phyloP scores from a whole-genome alignment of 2,113 vertebrate species.

The Climacteris rufus region DNA sequence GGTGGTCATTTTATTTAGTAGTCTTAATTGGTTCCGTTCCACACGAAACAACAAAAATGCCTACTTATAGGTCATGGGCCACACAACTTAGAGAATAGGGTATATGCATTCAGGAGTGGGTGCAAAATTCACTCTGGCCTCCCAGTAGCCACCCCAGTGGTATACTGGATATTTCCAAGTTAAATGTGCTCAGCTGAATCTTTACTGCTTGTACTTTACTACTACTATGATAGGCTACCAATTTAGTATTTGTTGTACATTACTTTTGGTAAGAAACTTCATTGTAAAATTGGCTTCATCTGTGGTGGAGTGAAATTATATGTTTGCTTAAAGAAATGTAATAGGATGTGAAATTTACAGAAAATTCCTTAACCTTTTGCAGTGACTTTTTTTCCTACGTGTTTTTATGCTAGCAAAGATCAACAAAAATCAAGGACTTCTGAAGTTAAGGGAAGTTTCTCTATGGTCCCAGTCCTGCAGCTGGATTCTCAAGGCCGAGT shows the following conservation, averaged over 20 bases:
- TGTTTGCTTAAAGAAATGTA: slow-evolving; percentile 6
- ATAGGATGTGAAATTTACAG: neutral
- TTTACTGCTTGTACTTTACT: neutral
- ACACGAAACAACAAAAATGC: neutral
- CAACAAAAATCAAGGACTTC: neutral
- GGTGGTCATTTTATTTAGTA: neutral
- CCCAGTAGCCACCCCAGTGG: neutral
- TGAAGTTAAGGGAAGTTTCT: neutral
- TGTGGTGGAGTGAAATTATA: neutral
- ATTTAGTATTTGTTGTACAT: neutral
- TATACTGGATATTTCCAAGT: neutral
- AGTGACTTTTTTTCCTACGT: neutral
- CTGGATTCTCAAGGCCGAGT: neutral
- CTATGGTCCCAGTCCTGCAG: neutral
- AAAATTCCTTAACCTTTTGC: neutral
- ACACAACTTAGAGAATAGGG: neutral
- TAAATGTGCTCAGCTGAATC: neutral
- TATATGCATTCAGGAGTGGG: neutral
- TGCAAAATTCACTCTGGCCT: neutral
- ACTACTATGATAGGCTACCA: neutral
- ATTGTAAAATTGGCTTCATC: neutral
- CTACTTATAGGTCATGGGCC: neutral
- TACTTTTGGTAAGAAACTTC: neutral
- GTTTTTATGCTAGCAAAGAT: neutral
- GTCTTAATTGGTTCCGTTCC: neutral